Evolutionary conservation across 2,113 vertebrate genomes (phyloP), one percentile per base, ranked within the genome.

Genomic region (Uria lomvia): DNA sequence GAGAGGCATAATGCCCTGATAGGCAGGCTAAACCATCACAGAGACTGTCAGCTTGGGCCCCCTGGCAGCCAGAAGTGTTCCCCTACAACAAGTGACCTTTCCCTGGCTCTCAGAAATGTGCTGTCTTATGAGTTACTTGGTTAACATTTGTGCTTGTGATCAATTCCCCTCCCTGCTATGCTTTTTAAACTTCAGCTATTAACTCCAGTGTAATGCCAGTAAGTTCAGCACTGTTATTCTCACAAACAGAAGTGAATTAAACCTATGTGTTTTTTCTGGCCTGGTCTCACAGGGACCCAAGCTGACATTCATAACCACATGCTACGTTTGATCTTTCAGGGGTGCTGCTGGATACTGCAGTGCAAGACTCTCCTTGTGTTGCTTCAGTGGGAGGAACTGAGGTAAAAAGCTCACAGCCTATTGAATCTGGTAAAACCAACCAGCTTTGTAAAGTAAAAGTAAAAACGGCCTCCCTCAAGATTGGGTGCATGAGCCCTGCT

Each of bases 221-320:
- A 76, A 66, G 42, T 86, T 95, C 92, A 84, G 47, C 34, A 56
- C 63, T 71, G 72, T 67, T 88, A 38, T 34, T 93, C 68, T 88
- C 68, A 74, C 52, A 88, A 88, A 86, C 21, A 83, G 68, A 93
- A 83, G 87, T 70, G 82, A 93, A 94, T 91, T 40, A 93, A 94
- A 80, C 23, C 65, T 87, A 24, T 23, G 56, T 84, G 60, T 74
- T 97, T 95, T 50, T 87, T 92, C 92, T 94, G 90, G 73, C 59
- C 26, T 43, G 10, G 43, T 49, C 88, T 81, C 82, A 63, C n/a
- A 47, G 40, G 67, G 43, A 59, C 34, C 42, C 72, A 71, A 34
- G 60, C 9, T 91, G 90, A 91, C 56, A 94, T 97, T 86, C 63
- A 88, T 81, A 94, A 92, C 45, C 86, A 76, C 55, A 86, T 14